phyloP scores from a whole-genome alignment of 2,797 vertebrate genomes.

The Antennarius maculatus region DNA sequence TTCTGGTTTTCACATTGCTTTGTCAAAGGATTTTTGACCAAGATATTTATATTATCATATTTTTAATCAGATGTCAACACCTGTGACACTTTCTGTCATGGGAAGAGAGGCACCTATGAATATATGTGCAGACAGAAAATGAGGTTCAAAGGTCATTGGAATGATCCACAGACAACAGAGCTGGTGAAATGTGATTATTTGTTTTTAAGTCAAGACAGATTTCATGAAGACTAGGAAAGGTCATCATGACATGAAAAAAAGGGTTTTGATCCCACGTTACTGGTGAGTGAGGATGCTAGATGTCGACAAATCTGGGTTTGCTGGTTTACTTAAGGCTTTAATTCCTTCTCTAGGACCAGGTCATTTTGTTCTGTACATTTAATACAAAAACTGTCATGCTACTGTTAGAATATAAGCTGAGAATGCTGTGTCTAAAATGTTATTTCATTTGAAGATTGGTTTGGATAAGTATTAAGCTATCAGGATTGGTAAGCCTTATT shows the following conservation, averaged over 20 bases:
- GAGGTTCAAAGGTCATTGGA: slow-evolving; percentile 86
- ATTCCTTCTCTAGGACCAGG: slow-evolving; percentile 48
- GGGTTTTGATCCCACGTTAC: slow-evolving; percentile 66
- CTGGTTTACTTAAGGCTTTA: slow-evolving; percentile 56
- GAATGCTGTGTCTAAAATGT: slow-evolving; percentile 23
- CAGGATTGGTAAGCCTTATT: slow-evolving; percentile 74
- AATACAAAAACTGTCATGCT: neutral
- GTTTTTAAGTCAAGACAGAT: slow-evolving; percentile 90
- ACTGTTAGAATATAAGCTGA: neutral
- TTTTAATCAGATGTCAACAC: slow-evolving; percentile 78
- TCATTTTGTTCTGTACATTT: neutral
- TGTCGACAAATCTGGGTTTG: slow-evolving; percentile 55
- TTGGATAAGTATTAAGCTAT: slow-evolving; percentile 59
- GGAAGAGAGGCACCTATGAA: slow-evolving; percentile 80
- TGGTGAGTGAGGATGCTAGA: slow-evolving; percentile 43
- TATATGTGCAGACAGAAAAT: slow-evolving; percentile 90
- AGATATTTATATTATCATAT: slow-evolving; percentile 77
- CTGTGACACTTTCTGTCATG: slow-evolving; percentile 82
- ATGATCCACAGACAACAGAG: slow-evolving; percentile 84
- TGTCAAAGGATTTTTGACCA: slow-evolving; percentile 47
- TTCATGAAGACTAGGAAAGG: slow-evolving; percentile 91
- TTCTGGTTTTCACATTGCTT: slow-evolving; percentile 33
- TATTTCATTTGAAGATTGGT: slow-evolving; percentile 41
- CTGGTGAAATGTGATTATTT: slow-evolving; percentile 92
- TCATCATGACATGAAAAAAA: slow-evolving; percentile 83